phyloP scores from a whole-genome alignment of 2,113 vertebrate species.

The Chamaea fasciata region DNA sequence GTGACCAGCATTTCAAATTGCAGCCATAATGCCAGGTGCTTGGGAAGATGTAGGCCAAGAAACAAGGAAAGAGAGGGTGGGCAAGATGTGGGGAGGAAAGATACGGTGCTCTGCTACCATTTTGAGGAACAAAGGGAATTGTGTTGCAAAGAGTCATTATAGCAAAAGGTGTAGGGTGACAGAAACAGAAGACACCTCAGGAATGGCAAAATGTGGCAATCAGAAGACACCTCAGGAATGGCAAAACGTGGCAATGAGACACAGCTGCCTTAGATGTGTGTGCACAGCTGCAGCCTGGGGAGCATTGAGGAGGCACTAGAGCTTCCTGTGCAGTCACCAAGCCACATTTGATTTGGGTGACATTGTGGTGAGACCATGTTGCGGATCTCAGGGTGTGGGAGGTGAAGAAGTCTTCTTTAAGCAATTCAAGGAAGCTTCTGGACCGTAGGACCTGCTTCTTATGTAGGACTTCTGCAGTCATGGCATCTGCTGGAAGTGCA shows the following conservation, averaged over 20 bases:
- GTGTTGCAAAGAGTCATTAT: neutral
- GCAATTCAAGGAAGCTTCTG: neutral
- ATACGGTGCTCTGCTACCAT: neutral
- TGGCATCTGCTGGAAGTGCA: neutral
- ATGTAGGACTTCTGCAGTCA: accelerated
- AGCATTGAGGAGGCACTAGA: neutral
- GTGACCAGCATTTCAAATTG: neutral
- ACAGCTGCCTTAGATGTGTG: neutral
- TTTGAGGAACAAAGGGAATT: neutral
- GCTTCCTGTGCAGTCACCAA: neutral
- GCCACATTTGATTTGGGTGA: neutral
- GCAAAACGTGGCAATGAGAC: neutral
- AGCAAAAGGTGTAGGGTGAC: neutral
- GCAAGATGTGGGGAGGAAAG: neutral
- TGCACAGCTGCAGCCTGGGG: neutral
- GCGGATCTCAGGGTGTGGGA: neutral
- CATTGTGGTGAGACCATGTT: neutral
- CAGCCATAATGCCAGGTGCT: neutral
- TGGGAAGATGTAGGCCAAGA: neutral
- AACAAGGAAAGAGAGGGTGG: neutral
- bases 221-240: neutral
- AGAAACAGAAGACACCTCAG: neutral
- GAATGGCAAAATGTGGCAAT: neutral
- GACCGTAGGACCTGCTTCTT: neutral
- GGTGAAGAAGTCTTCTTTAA: neutral